phyloP scores from a whole-genome alignment of 2,797 vertebrate species.

The Mionectes olivaceus region DNA sequence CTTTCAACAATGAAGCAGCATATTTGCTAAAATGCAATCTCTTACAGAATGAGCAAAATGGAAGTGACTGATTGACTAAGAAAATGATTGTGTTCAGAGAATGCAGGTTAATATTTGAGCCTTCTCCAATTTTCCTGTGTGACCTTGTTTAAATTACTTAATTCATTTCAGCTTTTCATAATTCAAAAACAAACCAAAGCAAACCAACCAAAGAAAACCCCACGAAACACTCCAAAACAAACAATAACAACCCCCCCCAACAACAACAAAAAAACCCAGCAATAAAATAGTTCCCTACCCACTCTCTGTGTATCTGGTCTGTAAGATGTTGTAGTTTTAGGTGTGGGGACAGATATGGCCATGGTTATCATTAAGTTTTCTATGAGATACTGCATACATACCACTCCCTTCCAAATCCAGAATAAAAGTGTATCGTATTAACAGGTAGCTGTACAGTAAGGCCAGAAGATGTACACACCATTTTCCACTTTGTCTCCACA shows the following conservation, averaged over 20 bases:
- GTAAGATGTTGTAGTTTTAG: not conserved
- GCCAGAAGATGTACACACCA: not conserved
- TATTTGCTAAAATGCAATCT: not conserved
- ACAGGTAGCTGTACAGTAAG: not conserved
- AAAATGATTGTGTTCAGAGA: not conserved
- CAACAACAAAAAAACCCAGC: not conserved
- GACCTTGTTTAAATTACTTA: not conserved
- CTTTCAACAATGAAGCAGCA: not conserved
- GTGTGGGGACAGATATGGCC: not conserved
- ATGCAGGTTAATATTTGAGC: not conserved
- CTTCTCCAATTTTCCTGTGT: not conserved
- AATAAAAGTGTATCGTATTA: not conserved
- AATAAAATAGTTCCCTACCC: not conserved
- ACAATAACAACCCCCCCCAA: not conserved
- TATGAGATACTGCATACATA: not conserved
- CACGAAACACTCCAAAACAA: not conserved
- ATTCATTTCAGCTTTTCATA: not conserved
- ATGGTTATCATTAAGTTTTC: not conserved
- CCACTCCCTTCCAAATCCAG: accelerated
- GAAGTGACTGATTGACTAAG: not conserved
- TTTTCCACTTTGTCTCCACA: not conserved
- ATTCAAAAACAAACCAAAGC: not conserved
- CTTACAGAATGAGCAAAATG: not conserved
- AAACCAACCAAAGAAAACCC: not conserved
- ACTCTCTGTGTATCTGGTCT: not conserved